phyloP scores from a whole-genome alignment of 92 coral and sea anemone genomes.

The Phymanthus crucifer region DNA sequence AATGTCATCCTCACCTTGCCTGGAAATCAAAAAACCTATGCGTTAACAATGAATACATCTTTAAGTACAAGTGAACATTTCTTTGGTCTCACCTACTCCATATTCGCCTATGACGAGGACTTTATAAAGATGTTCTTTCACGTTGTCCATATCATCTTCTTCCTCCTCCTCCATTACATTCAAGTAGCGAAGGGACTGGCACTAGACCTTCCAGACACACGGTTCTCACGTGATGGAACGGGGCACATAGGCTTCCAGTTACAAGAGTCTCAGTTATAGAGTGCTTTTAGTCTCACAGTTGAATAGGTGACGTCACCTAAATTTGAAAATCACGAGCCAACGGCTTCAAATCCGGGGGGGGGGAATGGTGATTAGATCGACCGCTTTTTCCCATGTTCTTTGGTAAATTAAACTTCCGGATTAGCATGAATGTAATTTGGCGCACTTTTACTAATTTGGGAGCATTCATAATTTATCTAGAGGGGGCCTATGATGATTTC shows the following conservation, averaged over 20 bases:
- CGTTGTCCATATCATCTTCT: constrained; percentile 45
- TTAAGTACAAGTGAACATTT: background rate
- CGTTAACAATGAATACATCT: constrained; percentile 4
- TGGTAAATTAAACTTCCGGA: too few relatives aligned
- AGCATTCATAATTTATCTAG: too few relatives aligned
- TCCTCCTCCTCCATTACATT: background rate
- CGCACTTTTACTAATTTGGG: too few relatives aligned
- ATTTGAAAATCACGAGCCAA: too few relatives aligned
- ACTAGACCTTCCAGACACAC: constrained; percentile 7
- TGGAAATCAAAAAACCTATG: constrained; percentile 27
- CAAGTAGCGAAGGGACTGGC: constrained; percentile 1
- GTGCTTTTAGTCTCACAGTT: too few relatives aligned
- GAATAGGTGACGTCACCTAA: too few relatives aligned
- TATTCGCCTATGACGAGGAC: constrained; percentile 93
- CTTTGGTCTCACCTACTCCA: constrained; percentile 75
- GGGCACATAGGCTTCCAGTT: background rate
- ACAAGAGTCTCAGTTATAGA: background rate
- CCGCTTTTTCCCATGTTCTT: too few relatives aligned
- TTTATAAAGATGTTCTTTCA: constrained; percentile 78
- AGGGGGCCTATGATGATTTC: too few relatives aligned
- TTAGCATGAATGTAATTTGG: too few relatives aligned
- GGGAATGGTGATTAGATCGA: too few relatives aligned
- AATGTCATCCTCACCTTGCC: constrained; percentile 72
- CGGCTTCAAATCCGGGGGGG: too few relatives aligned
- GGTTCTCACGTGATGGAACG: background rate